A percentile compares a stretch with the other conserved stretches of the same genome.
These are phyloP conservation scores for Cataglyphis cursor DNA, from an alignment of 2,888 invertebrate genomes.

Conservation along the genomic window DNA sequence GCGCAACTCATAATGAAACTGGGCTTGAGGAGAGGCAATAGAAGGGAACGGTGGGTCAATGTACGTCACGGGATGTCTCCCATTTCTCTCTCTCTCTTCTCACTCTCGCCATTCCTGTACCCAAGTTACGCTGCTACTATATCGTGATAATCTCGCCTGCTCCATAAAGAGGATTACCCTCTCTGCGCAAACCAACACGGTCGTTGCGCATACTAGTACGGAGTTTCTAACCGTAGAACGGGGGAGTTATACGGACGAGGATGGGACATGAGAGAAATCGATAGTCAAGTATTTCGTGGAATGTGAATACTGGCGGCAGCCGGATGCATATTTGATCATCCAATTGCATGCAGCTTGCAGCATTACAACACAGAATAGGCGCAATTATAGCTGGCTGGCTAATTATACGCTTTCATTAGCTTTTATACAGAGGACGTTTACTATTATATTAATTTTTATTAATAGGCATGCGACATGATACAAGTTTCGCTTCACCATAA, in stretches of 20 bases:
- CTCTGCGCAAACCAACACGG: slow-evolving; percentile 68
- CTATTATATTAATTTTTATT: slow-evolving; percentile 12
- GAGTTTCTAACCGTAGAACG: slow-evolving; percentile 67
- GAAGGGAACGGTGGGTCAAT: slow-evolving; percentile 72
- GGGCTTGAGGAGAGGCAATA: slow-evolving; percentile 66
- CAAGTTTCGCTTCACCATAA: background rate
- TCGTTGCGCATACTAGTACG: slow-evolving; percentile 66
- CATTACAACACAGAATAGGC: slow-evolving; percentile 58
- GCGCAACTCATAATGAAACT: slow-evolving; percentile 80
- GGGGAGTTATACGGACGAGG: slow-evolving; percentile 44
- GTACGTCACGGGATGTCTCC: slow-evolving; percentile 62
- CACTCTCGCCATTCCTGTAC: slow-evolving; percentile 25
- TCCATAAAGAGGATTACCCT: slow-evolving; percentile 69
- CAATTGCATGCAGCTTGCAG: slow-evolving; percentile 63
- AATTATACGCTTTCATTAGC: background rate
- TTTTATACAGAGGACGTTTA: background rate
- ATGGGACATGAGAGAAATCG: slow-evolving; percentile 73
- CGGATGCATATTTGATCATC: slow-evolving; percentile 67
- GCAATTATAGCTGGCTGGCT: slow-evolving; percentile 11
- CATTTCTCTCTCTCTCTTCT: slow-evolving; percentile 19
- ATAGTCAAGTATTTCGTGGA: slow-evolving; percentile 76
- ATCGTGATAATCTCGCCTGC: slow-evolving; percentile 71
- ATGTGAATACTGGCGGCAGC: slow-evolving; percentile 66
- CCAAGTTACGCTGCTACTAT: slow-evolving; percentile 73
- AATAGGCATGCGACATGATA: background rate